These are phyloP conservation scores for Mustelus asterias DNA, from an alignment of 2,113 vertebrate genomes.

Conservation along the genomic window DNA sequence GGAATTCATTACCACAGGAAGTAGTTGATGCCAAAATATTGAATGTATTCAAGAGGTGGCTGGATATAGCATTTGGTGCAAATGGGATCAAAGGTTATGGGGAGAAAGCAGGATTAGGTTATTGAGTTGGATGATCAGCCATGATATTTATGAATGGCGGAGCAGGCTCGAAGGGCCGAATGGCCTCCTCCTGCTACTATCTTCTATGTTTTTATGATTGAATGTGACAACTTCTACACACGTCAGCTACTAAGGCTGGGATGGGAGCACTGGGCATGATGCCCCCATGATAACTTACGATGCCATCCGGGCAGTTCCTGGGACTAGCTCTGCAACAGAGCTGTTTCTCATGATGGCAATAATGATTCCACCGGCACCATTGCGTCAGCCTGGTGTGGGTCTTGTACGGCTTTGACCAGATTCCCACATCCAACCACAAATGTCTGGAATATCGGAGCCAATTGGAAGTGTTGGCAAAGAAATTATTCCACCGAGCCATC, in stretches of 20 bases:
- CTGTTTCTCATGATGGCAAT: slow-evolving; percentile 70
- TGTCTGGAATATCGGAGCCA: slow-evolving; percentile 61
- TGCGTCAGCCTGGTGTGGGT: slow-evolving; percentile 67
- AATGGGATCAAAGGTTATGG: too few species aligned
- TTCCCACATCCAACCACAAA: slow-evolving; percentile 51
- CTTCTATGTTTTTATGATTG: slow-evolving; percentile 39
- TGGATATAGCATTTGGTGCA: too few species aligned
- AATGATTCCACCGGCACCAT: slow-evolving; percentile 66
- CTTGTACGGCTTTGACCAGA: slow-evolving; percentile 58
- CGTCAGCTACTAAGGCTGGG: slow-evolving; percentile 61
- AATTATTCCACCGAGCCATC: slow-evolving; percentile 49
- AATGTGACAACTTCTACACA: slow-evolving; percentile 64
- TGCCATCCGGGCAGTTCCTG: slow-evolving; percentile 63
- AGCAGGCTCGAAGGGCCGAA: too few species aligned
- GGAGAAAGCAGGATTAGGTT: too few species aligned
- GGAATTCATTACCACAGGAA: too few species aligned
- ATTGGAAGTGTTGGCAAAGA: slow-evolving; percentile 40
- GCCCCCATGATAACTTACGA: slow-evolving; percentile 76
- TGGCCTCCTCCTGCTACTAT: too few species aligned
- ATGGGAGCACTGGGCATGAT: slow-evolving; percentile 67
- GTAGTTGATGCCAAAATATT: too few species aligned
- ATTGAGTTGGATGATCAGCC: too few species aligned
- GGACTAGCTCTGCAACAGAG: slow-evolving; percentile 60
- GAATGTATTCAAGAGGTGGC: too few species aligned
- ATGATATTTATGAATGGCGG: too few species aligned